Evolutionary conservation across 2,888 invertebrate species (phyloP).

Genomic region (Bellardia bayeri): DNA sequence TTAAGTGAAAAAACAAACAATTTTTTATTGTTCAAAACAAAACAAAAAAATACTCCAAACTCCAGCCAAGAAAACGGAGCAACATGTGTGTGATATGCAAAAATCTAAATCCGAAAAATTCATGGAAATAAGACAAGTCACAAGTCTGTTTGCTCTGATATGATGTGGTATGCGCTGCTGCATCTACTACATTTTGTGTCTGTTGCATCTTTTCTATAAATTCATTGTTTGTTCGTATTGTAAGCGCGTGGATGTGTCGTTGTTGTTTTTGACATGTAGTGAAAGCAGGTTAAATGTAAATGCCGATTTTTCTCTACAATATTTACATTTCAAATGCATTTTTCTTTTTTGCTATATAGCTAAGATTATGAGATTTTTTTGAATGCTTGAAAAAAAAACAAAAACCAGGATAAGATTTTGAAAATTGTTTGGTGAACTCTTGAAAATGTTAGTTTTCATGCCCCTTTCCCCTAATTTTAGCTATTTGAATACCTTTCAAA

Average conservation of each 20-base stretch:
- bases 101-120: slow-evolving; percentile 41
- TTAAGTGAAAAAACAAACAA: slow-evolving; percentile 46
- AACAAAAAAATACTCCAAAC: background rate
- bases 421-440: background rate
- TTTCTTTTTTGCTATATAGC: background rate
- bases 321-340: slow-evolving; percentile 55
- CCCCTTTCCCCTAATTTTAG: no score
- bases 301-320: slow-evolving; percentile 54
- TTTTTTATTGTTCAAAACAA: slow-evolving; percentile 28
- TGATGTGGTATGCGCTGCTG: slow-evolving; percentile 46
- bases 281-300: slow-evolving; percentile 79
- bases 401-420: slow-evolving; percentile 18
- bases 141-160: slow-evolving; percentile 19
- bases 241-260: slow-evolving; percentile 61
- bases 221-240: slow-evolving; percentile 51
- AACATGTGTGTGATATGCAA: slow-evolving; percentile 56
- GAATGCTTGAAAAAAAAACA: background rate
- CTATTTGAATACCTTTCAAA: no score
- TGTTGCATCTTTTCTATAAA: slow-evolving; percentile 62
- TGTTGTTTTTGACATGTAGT: slow-evolving; percentile 74
- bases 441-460: no score
- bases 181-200: slow-evolving; percentile 20
- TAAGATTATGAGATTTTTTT: slow-evolving; percentile 28
- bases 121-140: slow-evolving; percentile 17
- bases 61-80: slow-evolving; percentile 46